These are phyloP conservation scores for Geodia barretti DNA, from an alignment of 37 sponge, comb jelly and placozoan genomes.

Conservation along the genomic window DNA sequence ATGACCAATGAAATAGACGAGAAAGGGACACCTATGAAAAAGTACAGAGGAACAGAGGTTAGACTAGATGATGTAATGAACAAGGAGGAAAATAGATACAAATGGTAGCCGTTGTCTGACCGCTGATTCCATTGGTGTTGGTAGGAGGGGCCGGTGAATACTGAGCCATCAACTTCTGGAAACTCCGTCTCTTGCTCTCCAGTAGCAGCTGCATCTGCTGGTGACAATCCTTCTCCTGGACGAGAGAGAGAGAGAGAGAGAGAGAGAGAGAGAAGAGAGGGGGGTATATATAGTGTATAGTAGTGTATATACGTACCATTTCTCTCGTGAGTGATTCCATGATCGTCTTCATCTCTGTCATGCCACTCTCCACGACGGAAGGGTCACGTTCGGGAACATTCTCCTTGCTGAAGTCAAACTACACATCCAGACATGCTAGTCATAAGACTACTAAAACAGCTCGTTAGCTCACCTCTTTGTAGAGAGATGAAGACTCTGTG, in stretches of 20 bases:
- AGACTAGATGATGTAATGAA: too few species aligned
- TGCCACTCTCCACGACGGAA: constrained; percentile 2
- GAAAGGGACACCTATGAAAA: too few species aligned
- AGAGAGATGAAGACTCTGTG: constrained; percentile 3
- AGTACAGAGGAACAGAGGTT: too few species aligned
- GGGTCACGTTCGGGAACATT: constrained; percentile 60
- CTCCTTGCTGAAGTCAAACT: constrained; percentile 60
- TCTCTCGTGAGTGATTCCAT: constrained; percentile 2
- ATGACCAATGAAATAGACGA: too few species aligned
- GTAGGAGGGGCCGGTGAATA: background rate
- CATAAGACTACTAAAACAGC: background rate
- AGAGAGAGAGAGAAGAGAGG: background rate
- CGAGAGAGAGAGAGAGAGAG: background rate
- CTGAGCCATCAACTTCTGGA: background rate
- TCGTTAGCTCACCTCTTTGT: constrained; percentile 10
- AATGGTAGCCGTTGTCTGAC: too few species aligned
- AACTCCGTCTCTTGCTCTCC: background rate
- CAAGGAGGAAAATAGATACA: too few species aligned
- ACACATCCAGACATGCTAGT: background rate
- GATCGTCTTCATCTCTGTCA: constrained; percentile 16
- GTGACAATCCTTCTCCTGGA: background rate
- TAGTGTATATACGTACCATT: constrained; percentile 12
- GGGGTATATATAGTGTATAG: background rate
- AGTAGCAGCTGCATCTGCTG: background rate
- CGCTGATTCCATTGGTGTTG: background rate